Percentiles rank a stretch among this genome's conserved stretches.
These are phyloP conservation scores for Knipowitschia caucasica DNA, from an alignment of 2,797 vertebrate species.

Conservation along the genomic window DNA sequence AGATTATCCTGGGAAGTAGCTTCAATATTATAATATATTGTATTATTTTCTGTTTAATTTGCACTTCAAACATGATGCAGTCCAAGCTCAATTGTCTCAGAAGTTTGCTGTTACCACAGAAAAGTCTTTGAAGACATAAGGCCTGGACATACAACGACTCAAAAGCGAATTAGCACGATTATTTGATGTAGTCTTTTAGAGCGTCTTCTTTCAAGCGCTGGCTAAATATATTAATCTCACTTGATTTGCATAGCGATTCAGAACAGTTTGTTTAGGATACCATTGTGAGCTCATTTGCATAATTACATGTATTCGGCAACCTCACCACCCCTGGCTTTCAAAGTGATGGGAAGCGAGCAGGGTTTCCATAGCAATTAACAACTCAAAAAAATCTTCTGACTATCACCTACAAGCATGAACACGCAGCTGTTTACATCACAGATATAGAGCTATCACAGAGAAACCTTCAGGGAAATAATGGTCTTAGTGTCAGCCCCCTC, in stretches of 20 bases:
- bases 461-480: constrained; percentile 12
- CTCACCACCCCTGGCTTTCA: not conserved
- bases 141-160: not conserved
- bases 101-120: not conserved
- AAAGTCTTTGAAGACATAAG: not conserved
- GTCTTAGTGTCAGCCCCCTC: constrained; percentile 18
- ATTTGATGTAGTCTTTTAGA: not conserved
- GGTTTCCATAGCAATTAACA: no score
- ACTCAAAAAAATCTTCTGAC: no score
- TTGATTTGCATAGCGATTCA: constrained; percentile 3
- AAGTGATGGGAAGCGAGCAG: no score
- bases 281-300: constrained; percentile 8
- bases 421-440: not conserved
- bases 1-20: no score
- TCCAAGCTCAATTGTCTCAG: not conserved
- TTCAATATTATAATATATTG: no score
- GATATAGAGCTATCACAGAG: not conserved
- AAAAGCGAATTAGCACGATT: not conserved
- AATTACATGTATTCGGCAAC: not conserved
- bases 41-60: no score
- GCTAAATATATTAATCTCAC: constrained; percentile 3
- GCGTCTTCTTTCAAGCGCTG: not conserved
- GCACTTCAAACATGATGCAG: not conserved
- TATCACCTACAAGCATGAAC: no score
- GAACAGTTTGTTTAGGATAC: constrained; percentile 4